Conservation (phyloP, 2,797 vertebrate genomes). For the Phrynocephalus vlangalii region DNA sequence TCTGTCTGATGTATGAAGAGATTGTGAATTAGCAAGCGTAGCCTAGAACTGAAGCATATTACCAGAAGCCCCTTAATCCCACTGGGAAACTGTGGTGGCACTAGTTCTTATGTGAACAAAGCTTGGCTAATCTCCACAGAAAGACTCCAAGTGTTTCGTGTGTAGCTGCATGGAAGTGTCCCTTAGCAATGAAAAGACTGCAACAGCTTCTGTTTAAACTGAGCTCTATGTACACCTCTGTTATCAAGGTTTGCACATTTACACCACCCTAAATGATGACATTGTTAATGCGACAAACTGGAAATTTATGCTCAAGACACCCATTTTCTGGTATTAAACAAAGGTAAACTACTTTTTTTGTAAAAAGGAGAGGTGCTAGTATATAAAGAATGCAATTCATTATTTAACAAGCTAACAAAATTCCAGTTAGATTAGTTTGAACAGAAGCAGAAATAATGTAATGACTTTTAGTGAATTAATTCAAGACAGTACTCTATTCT, state of each 20-base stretch:
- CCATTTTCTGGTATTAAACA: slow-evolving; percentile 5
- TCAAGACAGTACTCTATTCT: slow-evolving; percentile 27
- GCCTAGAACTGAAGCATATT: slow-evolving; percentile 38
- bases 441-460: neutral
- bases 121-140: neutral
- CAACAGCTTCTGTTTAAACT: neutral
- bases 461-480: neutral
- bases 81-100: slow-evolving; percentile 2
- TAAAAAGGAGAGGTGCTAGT: slow-evolving; percentile 32
- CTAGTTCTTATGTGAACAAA: neutral
- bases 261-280: neutral
- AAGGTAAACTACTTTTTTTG: neutral
- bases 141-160: slow-evolving; percentile 30
- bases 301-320: neutral
- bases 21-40: neutral
- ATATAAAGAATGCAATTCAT: neutral
- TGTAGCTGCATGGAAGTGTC: neutral
- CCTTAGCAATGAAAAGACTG: neutral
- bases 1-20: slow-evolving; percentile 26
- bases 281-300: neutral
- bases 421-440: neutral
- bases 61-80: slow-evolving; percentile 37
- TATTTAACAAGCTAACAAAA: slow-evolving; percentile 7
- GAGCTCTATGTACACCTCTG: neutral
- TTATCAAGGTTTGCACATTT: neutral